phyloP scores from a whole-genome alignment of 2,888 invertebrate species.

The Xestoiulus laeticollis region DNA sequence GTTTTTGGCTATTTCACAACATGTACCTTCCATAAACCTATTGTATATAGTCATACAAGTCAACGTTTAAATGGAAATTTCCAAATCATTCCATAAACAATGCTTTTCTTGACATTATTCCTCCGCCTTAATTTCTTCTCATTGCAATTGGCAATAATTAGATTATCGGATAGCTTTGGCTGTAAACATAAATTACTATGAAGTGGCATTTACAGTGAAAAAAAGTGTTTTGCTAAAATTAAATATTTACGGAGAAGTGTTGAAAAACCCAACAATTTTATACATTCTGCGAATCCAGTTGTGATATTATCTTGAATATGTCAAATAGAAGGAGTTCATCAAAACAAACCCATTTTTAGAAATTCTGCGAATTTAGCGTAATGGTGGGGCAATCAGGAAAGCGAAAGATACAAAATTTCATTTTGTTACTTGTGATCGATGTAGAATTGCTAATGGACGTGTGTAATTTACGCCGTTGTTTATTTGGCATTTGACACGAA shows the following conservation, averaged over 20 bases:
- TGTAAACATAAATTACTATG: not conserved
- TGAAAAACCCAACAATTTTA: not conserved
- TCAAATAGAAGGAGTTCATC: not conserved
- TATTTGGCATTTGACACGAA: constrained; percentile 17
- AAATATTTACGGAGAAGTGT: not conserved
- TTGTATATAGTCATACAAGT: not conserved
- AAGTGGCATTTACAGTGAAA: not conserved
- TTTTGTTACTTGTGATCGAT: not conserved
- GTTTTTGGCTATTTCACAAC: no score
- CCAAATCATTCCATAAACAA: not conserved
- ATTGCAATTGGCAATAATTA: no score
- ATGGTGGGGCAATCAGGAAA: not conserved
- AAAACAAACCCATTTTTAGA: not conserved
- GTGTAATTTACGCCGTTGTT: not conserved
- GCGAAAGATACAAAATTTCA: not conserved
- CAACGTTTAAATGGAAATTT: not conserved
- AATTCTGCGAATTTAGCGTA: not conserved
- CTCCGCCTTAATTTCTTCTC: not conserved
- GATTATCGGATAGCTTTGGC: not conserved
- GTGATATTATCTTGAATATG: not conserved
- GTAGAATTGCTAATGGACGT: not conserved
- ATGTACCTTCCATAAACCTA: no score
- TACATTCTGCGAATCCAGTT: not conserved
- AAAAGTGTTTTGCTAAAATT: not conserved
- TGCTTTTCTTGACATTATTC: not conserved